These are phyloP conservation scores for Anthrax anthrax DNA, from an alignment of 2,888 invertebrate species.

Conservation along the genomic window DNA sequence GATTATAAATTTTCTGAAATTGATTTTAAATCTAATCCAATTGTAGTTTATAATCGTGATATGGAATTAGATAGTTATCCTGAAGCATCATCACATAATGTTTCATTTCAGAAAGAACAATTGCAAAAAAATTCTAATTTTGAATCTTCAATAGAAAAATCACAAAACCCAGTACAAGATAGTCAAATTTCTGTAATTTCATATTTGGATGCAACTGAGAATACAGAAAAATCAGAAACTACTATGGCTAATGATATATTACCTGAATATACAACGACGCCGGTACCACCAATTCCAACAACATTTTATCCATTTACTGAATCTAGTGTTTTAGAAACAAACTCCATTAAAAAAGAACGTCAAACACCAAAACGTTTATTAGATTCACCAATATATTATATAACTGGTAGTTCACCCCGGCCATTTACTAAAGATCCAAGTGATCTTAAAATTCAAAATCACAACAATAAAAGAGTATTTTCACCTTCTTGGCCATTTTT, in stretches of 20 bases:
- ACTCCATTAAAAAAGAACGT: conserved; percentile 16
- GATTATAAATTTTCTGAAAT: conserved; percentile 3
- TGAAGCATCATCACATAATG: conserved; percentile 26
- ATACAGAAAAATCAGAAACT: neutral
- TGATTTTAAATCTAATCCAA: conserved; percentile 24
- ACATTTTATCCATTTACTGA: conserved; percentile 4
- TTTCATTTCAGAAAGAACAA: conserved; percentile 11
- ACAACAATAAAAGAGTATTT: conserved; percentile 8
- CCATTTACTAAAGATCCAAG: conserved; percentile 37
- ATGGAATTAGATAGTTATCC: conserved; percentile 39
- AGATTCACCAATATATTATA: conserved; percentile 44
- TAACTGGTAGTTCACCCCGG: conserved; percentile 39
- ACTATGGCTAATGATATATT: neutral
- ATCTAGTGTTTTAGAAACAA: neutral
- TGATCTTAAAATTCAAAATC: conserved; percentile 20
- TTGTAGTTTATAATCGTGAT: conserved; percentile 26
- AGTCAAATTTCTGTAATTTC: neutral
- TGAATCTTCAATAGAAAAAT: no score
- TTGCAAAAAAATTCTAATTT: conserved; percentile 9
- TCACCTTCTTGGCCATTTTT: conserved; percentile 16
- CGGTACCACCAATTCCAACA: neutral
- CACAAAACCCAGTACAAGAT: neutral
- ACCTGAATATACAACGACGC: conserved; percentile 4
- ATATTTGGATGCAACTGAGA: neutral
- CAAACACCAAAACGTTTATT: conserved; percentile 35